Percentiles rank a stretch among this genome's conserved stretches.
Evolutionary conservation across 2,113 vertebrate genomes (phyloP).

Genomic region (Salvelinus alpinus): DNA sequence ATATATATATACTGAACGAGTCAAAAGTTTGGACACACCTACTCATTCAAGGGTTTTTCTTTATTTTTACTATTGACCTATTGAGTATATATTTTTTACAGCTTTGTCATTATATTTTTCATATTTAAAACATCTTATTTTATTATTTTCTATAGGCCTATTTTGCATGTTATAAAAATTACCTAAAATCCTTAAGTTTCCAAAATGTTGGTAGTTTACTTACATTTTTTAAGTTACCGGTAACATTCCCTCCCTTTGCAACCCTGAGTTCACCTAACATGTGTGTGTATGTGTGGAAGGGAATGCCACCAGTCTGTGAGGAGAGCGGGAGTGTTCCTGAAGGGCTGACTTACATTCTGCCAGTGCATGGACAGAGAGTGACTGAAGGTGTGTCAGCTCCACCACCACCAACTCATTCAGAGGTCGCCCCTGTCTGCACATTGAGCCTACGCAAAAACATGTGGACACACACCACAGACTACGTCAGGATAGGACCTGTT

Average conservation of each 20-base stretch:
- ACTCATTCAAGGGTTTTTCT: too few relatives aligned
- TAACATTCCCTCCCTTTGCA: too few relatives aligned
- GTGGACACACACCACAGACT: not conserved
- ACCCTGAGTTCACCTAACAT: too few relatives aligned
- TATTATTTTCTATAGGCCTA: too few relatives aligned
- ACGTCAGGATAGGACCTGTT: too few relatives aligned
- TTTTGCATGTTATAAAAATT: too few relatives aligned
- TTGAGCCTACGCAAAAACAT: not conserved
- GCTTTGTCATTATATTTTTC: not conserved
- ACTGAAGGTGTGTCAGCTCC: not conserved
- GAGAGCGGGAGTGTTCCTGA: not conserved
- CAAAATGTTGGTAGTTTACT: too few relatives aligned
- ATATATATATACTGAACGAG: too few relatives aligned
- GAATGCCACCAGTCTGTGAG: not conserved
- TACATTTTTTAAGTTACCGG: not conserved
- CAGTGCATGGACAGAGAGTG: conserved; percentile 3
- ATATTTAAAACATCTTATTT: too few relatives aligned
- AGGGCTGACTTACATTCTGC: not conserved
- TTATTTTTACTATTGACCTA: not conserved
- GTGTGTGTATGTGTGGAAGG: too few relatives aligned
- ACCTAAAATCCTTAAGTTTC: too few relatives aligned
- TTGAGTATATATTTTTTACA: not conserved
- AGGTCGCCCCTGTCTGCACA: not conserved
- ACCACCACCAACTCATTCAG: not conserved
- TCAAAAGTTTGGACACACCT: too few relatives aligned